Evolutionary conservation across 2,888 invertebrate genomes (phyloP), one percentile per base, ranked within the genome.

Genomic region (Troglohyphantes excavatus): DNA sequence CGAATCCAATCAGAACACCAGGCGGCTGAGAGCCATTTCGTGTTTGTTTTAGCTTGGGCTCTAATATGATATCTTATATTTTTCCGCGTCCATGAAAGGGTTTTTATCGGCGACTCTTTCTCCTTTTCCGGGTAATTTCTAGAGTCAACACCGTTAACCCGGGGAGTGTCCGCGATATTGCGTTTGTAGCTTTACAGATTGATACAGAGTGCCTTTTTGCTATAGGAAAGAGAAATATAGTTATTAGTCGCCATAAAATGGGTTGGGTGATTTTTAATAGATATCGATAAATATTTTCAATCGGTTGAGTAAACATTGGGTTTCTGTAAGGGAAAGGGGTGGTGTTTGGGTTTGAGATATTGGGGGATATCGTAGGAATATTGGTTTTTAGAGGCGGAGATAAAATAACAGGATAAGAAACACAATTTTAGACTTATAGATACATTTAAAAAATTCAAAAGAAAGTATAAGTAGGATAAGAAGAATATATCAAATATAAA

Each of bases 21-120:
- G 63, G 63, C 59, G 72, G 72, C 87, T 79, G 79, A 79, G 87
- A 87, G 79, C 79, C 53, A 73, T 87, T 87, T 70, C 79, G 33
- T 79, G 87, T 87, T 87, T 87, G 87, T 73, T 87, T 79, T 87
- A 87, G 79, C 78, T 33, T n/a, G 61, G 29, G 67, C 46, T 61
- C 78, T 53, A 65, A 87, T 87, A 79, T 73, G 61, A 87, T 79
- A 79, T 73, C 73, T 65, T 63, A 87, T 87, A 87, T 79, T 87
- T 81, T 65, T 17, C 72, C 72, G 53, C 46, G 26, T 63, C 46
- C 59, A 87, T 70, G 79, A 65, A 87, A 73, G 72, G 72, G 79
- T 63, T 81, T 87, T 79, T 87, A 87, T 87, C 79, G 79, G 23
- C 53, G 21, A 21, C 68, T 78, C 61, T 86, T 26, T 46, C 19